Percentiles rank a stretch among this genome's conserved stretches.
Evolutionary conservation across 1,140 invertebrate species (phyloP).

Genomic region (Microplitis mediator): DNA sequence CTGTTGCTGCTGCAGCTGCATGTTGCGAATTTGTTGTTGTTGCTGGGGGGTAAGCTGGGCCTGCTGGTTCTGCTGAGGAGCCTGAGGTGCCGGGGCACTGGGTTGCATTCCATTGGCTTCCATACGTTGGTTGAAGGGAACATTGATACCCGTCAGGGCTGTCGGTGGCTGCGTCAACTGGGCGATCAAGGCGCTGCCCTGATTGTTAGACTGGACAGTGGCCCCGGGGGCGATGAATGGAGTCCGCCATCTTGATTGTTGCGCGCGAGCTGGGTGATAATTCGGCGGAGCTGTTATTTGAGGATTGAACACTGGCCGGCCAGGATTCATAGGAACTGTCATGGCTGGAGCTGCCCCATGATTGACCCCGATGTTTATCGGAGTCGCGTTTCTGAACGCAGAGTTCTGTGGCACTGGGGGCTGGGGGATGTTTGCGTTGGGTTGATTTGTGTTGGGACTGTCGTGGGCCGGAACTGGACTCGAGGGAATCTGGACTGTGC

Average conservation of each 20-base stretch:
- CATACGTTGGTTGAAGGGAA: conserved; percentile 63
- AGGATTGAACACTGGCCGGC: conserved; percentile 55
- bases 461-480: conserved; percentile 67
- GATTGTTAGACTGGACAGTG: conserved; percentile 54
- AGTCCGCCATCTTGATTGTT: conserved; percentile 52
- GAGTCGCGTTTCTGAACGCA: conserved; percentile 50
- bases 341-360: conserved; percentile 52
- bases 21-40: conserved; percentile 33
- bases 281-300: conserved; percentile 63
- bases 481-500: conserved; percentile 55
- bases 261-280: conserved; percentile 56
- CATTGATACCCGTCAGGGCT: conserved; percentile 52
- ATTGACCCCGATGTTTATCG: conserved; percentile 53
- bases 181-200: conserved; percentile 69
- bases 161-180: conserved; percentile 72
- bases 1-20: conserved; percentile 54
- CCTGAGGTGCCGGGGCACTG: conserved; percentile 54
- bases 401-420: conserved; percentile 48
- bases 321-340: conserved; percentile 44
- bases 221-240: conserved; percentile 52
- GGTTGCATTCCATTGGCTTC: conserved; percentile 53
- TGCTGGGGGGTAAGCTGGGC: conserved; percentile 43
- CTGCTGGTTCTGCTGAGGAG: conserved; percentile 48
- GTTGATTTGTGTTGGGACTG: conserved; percentile 62
- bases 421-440: conserved; percentile 48